phyloP scores from a whole-genome alignment of 2,888 invertebrate genomes.

The Dicyrtoma fusca region DNA sequence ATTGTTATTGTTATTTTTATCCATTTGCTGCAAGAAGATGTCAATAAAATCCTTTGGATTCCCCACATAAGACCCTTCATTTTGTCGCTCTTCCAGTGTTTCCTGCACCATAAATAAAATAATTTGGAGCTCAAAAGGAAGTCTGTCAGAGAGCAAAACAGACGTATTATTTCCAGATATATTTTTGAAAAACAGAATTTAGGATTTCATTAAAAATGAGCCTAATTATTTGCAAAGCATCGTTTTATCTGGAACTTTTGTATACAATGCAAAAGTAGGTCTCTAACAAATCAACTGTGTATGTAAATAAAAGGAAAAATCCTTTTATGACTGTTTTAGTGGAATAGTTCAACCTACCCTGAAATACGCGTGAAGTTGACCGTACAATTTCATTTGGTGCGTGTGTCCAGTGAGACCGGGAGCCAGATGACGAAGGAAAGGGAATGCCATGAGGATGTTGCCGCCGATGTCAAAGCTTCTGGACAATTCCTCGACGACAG shows the following conservation, averaged over 20 bases:
- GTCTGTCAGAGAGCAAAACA: too few relatives aligned
- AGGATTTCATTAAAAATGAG: too few relatives aligned
- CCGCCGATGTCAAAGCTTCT: constrained; percentile 49
- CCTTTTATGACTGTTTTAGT: neutral
- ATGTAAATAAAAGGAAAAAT: neutral
- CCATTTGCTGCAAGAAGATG: constrained; percentile 50
- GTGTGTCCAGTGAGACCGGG: constrained; percentile 49
- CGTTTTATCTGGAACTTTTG: neutral
- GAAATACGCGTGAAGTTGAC: constrained; percentile 48
- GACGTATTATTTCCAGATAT: too few relatives aligned
- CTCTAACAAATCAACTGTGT: too few relatives aligned
- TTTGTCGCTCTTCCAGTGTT: constrained; percentile 39
- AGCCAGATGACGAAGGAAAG: constrained; percentile 47
- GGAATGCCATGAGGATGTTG: constrained; percentile 52
- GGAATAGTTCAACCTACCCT: constrained; percentile 41
- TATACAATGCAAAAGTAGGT: too few relatives aligned
- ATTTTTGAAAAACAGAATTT: too few relatives aligned
- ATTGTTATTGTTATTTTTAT: constrained; percentile 42
- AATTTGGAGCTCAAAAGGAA: too few relatives aligned
- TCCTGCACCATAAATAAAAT: too few relatives aligned
- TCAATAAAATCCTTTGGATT: constrained; percentile 52
- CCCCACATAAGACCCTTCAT: constrained; percentile 39
- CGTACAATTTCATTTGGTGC: constrained; percentile 50
- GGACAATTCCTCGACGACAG: constrained; percentile 47
- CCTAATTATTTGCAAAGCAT: too few relatives aligned